Evolutionary conservation across 2,888 invertebrate species (phyloP).

Genomic region (Steromphala cineraria): DNA sequence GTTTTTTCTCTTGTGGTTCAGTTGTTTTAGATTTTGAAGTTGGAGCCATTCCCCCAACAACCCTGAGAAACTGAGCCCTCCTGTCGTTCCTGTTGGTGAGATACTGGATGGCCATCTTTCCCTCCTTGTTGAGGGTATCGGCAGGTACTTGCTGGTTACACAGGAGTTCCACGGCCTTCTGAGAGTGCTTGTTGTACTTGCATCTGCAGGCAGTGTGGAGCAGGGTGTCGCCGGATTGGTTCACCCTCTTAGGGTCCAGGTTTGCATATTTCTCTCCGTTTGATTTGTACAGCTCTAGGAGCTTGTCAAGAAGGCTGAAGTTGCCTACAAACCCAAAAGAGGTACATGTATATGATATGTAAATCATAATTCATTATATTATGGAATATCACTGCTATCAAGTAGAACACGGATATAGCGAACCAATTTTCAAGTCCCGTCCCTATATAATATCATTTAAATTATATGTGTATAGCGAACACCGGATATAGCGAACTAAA

Average conservation of each 20-base stretch:
- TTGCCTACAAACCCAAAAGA: slow-evolving; percentile 31
- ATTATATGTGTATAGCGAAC: too few relatives aligned
- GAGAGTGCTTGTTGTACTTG: slow-evolving; percentile 36
- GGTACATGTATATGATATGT: background rate
- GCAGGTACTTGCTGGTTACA: slow-evolving; percentile 49
- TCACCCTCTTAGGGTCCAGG: slow-evolving; percentile 41
- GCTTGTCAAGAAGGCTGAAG: slow-evolving; percentile 49
- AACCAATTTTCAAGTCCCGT: too few relatives aligned
- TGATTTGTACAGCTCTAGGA: slow-evolving; percentile 45
- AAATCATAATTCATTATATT: too few relatives aligned
- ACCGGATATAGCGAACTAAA: too few relatives aligned
- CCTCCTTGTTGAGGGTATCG: slow-evolving; percentile 48
- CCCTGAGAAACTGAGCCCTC: slow-evolving; percentile 45
- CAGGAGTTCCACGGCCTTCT: slow-evolving; percentile 53
- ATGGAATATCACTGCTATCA: background rate
- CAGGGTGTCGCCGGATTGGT: slow-evolving; percentile 36
- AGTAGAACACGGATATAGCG: too few relatives aligned
- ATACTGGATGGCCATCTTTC: slow-evolving; percentile 54
- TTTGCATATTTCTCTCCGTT: slow-evolving; percentile 42
- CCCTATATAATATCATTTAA: too few relatives aligned
- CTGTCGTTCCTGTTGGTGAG: slow-evolving; percentile 52
- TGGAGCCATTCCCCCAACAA: background rate
- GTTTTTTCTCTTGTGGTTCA: background rate
- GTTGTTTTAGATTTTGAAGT: background rate
- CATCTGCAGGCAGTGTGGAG: slow-evolving; percentile 36